Conservation (phyloP, 2,797 vertebrate species). For the Bovichtus diacanthus region DNA sequence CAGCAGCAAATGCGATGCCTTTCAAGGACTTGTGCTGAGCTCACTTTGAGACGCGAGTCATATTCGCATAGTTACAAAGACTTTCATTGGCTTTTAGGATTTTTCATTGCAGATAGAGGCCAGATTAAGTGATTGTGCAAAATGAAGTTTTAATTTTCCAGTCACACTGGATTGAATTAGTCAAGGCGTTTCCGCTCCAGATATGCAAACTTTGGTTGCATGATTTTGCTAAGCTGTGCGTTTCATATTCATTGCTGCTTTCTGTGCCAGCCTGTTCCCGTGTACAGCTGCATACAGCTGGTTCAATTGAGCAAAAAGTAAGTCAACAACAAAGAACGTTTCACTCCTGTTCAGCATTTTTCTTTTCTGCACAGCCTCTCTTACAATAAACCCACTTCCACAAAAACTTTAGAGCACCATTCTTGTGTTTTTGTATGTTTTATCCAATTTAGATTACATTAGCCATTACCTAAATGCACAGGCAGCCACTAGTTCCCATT, state of each 20-base stretch:
- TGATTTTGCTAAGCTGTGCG: conserved; percentile 37
- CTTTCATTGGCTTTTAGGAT: conserved; percentile 4
- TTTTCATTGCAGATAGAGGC: conserved; percentile 25
- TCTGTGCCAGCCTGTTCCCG: conserved; percentile 2
- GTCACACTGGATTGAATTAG: conserved; percentile 4
- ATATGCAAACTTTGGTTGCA: conserved; percentile 32
- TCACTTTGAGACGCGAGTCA: conserved; percentile 19
- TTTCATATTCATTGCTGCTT: conserved; percentile 30
- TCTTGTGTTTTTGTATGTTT: not conserved
- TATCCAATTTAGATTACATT: not conserved
- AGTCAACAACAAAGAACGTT: conserved; percentile 26
- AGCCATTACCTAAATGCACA: not conserved
- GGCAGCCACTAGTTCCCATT: not conserved
- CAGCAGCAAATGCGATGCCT: conserved; percentile 1
- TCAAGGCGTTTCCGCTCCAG: conserved; percentile 6
- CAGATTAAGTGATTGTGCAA: conserved; percentile 32
- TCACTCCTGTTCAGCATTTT: conserved; percentile 40
- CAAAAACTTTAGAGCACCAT: not conserved
- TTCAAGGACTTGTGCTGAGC: conserved; percentile 11
- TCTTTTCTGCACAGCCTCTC: conserved; percentile 8
- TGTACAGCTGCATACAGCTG: not conserved
- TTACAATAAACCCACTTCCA: not conserved
- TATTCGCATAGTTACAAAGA: not conserved
- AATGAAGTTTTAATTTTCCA: conserved; percentile 16
- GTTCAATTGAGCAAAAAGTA: conserved; percentile 20